phyloP scores from a whole-genome alignment of 2,888 invertebrate genomes.

The Luperina testacea region DNA sequence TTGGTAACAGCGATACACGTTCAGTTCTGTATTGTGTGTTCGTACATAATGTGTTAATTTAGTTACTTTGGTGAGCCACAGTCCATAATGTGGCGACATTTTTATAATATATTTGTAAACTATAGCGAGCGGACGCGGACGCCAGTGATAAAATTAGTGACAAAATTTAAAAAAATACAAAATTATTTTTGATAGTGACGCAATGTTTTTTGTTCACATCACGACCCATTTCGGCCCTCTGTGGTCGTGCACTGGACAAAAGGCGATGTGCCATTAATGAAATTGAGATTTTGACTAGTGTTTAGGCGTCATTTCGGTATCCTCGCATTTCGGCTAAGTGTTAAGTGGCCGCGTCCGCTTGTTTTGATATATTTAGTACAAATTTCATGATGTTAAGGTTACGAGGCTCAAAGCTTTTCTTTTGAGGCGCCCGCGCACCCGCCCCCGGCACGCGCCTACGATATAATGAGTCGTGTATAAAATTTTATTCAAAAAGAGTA shows the following conservation, averaged over 20 bases:
- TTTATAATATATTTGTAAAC: conserved; percentile 89
- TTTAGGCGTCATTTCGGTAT: conserved; percentile 90
- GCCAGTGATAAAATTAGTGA: conserved; percentile 89
- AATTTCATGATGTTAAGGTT: conserved; percentile 90
- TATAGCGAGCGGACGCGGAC: conserved; percentile 88
- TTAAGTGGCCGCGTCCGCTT: conserved; percentile 87
- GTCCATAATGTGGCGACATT: conserved; percentile 80
- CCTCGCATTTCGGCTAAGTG: conserved; percentile 91
- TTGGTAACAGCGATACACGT: conserved; percentile 88
- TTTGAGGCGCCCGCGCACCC: conserved; percentile 83
- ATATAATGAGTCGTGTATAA: conserved; percentile 89
- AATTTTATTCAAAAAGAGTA: conserved; percentile 91
- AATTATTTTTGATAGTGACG: conserved; percentile 85
- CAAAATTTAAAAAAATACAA: conserved; percentile 87
- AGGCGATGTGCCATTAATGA: conserved; percentile 71
- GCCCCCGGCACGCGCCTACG: conserved; percentile 77
- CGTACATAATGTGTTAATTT: conserved; percentile 78
- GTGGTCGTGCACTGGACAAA: conserved; percentile 68
- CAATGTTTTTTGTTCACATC: conserved; percentile 67
- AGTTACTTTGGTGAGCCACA: conserved; percentile 81
- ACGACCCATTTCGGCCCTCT: conserved; percentile 60
- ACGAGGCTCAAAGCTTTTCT: conserved; percentile 90
- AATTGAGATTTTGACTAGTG: conserved; percentile 84
- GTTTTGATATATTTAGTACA: conserved; percentile 90
- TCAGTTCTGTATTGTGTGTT: conserved; percentile 79